Evolutionary conservation across 2,888 invertebrate species (phyloP), one percentile per base, ranked within the genome.

Genomic region (Oxystoma pomonae): DNA sequence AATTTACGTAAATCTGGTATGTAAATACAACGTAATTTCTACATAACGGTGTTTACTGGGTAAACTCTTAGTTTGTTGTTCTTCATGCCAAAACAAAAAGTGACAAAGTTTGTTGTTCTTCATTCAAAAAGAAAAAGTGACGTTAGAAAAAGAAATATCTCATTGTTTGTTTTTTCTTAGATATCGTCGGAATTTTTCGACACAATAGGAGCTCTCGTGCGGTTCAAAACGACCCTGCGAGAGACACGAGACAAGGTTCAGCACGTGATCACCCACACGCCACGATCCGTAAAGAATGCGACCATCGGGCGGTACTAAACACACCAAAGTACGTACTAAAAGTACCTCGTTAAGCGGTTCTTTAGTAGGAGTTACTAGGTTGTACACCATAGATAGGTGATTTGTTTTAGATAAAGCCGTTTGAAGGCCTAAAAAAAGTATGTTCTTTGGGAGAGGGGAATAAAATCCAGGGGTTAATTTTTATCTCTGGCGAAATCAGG

Each of bases 211-310:
- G 12, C 35, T 35, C 35, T 35, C 35, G 35, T 35, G 35, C 35
- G 5, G 35, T 35, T 35, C 35, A 12, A 35, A 3, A 12, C 35
- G 35, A 35, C 35, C 35, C 35, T 35, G 35, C 35, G 35, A 35
- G 35, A 35, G 35, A 35, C 35, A 35, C 35, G 35, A 35, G 35
- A 35, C 35, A 35, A 35, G 35, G 35, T 35, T 35, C 60, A 64
- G 62, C 64, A 66, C 66, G 64, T 66, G 66, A 66, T 66, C 66
- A 64, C 66, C 66, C 62, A 66, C 66, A 64, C 66, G 66, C 64
- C 64, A 62, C 35, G 58, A 35, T 35, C 35, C 35, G 35, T 35
- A 35, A 35, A 35, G 35, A 35, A 35, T 35, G 35, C 35, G 35
- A 35, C 35, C 35, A 35, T 7, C 35, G 35, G 35, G 35, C 35